phyloP scores from a whole-genome alignment of 2,797 vertebrate genomes.

The Neomorphus geoffroyi region DNA sequence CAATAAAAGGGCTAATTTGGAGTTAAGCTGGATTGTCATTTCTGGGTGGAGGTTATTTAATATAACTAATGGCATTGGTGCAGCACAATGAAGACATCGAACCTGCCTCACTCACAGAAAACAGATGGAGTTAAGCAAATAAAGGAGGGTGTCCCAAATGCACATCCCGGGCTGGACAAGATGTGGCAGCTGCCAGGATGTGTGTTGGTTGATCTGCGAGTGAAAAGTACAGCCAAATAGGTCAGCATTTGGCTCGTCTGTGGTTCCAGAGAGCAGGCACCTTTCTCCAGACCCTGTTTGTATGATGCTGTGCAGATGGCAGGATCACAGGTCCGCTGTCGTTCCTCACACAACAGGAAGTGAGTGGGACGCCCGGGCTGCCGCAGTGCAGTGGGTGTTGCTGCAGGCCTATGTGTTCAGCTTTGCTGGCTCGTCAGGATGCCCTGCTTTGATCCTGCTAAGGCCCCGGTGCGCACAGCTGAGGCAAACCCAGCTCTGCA shows the following conservation, averaged over 20 bases:
- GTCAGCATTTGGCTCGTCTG: not conserved
- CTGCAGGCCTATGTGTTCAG: too few species aligned
- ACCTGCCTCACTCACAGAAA: not conserved
- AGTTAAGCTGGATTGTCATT: constrained; percentile 45
- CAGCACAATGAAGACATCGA: not conserved
- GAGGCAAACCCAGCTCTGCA: too few species aligned
- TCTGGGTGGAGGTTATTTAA: constrained; percentile 17
- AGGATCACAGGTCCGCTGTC: fast-evolving
- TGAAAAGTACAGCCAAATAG: not conserved
- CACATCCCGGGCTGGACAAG: not conserved
- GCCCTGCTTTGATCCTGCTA: too few species aligned
- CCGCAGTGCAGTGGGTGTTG: fast-evolving
- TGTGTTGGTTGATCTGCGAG: fast-evolving
- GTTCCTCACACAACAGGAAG: fast-evolving
- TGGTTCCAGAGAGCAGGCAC: not conserved
- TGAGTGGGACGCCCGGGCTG: not conserved
- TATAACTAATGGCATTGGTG: not conserved
- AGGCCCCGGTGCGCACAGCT: too few species aligned
- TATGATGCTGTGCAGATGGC: fast-evolving
- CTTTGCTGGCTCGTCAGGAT: not conserved
- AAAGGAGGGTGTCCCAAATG: not conserved
- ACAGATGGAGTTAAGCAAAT: not conserved
- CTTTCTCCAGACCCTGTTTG: not conserved
- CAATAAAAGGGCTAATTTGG: constrained; percentile 74
- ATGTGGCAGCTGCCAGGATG: not conserved